Percentiles rank a stretch among this genome's conserved stretches.
These are phyloP conservation scores for Megaceryle torquata DNA, from an alignment of 2,113 vertebrate genomes.

Conservation along the genomic window DNA sequence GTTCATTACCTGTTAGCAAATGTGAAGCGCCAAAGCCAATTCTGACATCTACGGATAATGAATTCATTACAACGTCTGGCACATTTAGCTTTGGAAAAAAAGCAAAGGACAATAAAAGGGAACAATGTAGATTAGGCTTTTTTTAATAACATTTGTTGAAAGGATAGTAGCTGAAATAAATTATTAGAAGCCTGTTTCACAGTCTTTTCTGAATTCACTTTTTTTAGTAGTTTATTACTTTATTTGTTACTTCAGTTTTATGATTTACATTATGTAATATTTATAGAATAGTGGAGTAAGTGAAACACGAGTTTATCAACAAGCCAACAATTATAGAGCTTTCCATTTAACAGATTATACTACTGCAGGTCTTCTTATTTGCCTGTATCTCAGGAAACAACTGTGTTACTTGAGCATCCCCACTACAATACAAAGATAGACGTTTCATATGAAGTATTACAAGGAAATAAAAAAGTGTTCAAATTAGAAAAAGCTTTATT, in stretches of 20 bases:
- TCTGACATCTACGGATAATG: constrained; percentile 13
- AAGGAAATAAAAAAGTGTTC: not conserved
- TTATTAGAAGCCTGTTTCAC: not conserved
- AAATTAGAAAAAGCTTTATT: not conserved
- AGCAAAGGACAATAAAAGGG: not conserved
- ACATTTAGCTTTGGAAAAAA: not conserved
- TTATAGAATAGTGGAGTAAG: not conserved
- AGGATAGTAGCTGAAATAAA: not conserved
- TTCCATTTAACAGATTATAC: not conserved
- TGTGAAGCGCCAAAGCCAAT: constrained; percentile 6
- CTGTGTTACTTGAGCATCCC: not conserved
- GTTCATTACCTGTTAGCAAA: constrained; percentile 44
- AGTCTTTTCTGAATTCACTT: not conserved
- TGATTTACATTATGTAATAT: not conserved
- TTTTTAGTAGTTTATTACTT: not conserved
- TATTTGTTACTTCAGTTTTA: not conserved
- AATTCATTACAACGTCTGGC: not conserved
- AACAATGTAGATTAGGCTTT: not conserved
- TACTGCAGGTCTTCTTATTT: not conserved
- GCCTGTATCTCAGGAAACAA: not conserved
- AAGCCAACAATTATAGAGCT: not conserved
- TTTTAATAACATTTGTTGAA: not conserved
- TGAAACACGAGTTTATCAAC: not conserved
- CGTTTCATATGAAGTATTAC: not conserved
- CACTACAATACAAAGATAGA: not conserved